Base-by-base conservation (phyloP, 2,113 vertebrate genomes). In the Amphiprion ocellaris region DNA sequence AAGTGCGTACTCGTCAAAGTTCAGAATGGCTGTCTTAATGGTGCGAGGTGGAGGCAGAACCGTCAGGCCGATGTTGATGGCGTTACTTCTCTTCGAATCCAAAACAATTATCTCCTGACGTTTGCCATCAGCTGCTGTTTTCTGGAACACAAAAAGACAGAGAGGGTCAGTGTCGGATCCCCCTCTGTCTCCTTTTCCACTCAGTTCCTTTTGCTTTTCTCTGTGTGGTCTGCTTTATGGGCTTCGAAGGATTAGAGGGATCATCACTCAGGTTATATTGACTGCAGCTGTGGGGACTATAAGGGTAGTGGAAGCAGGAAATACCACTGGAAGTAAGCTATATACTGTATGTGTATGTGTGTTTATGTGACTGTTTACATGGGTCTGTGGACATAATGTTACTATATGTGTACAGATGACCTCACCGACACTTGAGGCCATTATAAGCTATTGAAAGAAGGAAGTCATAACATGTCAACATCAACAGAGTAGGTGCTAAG, bases 1-100 rank as follows among this genome's bases (percentile, higher is more conserved):
- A 90, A 99, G 96, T 26, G 98, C 98, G 50, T 99, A 99, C 91
- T 99, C 98, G 0, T 99, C 98, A 19, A 99, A 99, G 93, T 99
- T 99, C 58, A 99, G 93, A 88, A 99, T 99, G 89, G 98, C 98
- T 4, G 96, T 97, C 92, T 99, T 99, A 93, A 99, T 99, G 0
- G 98, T 99, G 79, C 97, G 96, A 3, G 98, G 97, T 10, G 97
- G 98, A 7, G 98, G 98, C 56, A 99, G 93, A 9, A 99, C 97
- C 0, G 98, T 99, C 92, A 99, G 93, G 1, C 98, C 98, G 33
- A 99, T 99, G 94, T 99, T 99, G 82, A 99, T 99, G 81, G 98
- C 95, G 0, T 99, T 99, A 72, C 98, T 99, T 90, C 98, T 94
- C 89, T 99, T 99, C 44, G 98, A 99, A 89, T 99, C 98, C 90